These are phyloP conservation scores for Meloidogyne floridensis DNA, from an alignment of 1,140 invertebrate species.

Conservation along the genomic window DNA sequence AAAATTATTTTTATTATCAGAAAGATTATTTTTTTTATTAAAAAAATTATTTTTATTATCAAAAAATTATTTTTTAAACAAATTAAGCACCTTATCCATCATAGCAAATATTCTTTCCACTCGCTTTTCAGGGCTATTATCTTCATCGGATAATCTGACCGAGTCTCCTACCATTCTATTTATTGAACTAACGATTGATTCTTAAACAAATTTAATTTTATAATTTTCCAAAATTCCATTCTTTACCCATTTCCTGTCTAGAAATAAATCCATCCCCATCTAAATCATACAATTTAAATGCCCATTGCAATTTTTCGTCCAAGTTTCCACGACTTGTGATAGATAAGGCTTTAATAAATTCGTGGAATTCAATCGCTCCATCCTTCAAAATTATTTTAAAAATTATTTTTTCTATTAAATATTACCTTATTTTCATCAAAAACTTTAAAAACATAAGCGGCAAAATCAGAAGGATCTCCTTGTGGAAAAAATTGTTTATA, in stretches of 20 bases:
- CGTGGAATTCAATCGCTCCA: slow-evolving; percentile 94
- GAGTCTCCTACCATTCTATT: slow-evolving; percentile 87
- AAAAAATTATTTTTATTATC: too few relatives aligned
- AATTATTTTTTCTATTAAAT: slow-evolving; percentile 14
- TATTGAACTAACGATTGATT: slow-evolving; percentile 92
- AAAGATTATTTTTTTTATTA: too few relatives aligned
- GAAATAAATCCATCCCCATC: slow-evolving; percentile 93
- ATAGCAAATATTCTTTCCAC: slow-evolving; percentile 96
- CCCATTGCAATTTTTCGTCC: slow-evolving; percentile 90
- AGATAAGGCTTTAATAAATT: slow-evolving; percentile 90
- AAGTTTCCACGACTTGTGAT: slow-evolving; percentile 92
- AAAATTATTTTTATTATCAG: too few relatives aligned
- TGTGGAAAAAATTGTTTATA: slow-evolving; percentile 97
- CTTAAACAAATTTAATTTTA: slow-evolving; percentile 73
- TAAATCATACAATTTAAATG: slow-evolving; percentile 41
- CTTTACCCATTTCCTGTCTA: slow-evolving; percentile 81
- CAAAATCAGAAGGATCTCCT: slow-evolving; percentile 91
- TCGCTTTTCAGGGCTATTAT: slow-evolving; percentile 90
- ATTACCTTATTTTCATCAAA: slow-evolving; percentile 97
- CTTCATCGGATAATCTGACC: slow-evolving; percentile 68
- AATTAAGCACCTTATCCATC: slow-evolving; percentile 77
- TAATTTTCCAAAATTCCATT: slow-evolving; percentile 68
- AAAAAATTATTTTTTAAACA: too few relatives aligned
- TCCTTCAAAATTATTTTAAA: slow-evolving; percentile 73
- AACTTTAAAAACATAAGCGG: slow-evolving; percentile 91